Base-by-base conservation (phyloP, 2,888 invertebrate genomes). In the Brachypalpus laphriformis region DNA sequence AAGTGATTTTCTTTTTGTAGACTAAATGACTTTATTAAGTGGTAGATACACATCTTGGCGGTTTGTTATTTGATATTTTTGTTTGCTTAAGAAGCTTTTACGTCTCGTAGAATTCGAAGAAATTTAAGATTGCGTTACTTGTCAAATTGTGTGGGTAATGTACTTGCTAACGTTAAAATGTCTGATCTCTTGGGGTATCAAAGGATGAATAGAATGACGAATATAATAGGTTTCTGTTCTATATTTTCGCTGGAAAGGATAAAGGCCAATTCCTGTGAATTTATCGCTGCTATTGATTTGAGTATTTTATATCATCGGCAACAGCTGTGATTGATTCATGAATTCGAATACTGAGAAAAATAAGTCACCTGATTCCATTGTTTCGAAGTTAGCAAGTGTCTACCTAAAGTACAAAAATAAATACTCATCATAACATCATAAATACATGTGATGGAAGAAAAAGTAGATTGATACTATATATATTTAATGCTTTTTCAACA, bases 41-140 rank as follows among this genome's bases (percentile, higher is more conserved):
- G 20, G 25, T 18, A 11, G 25, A 66, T 40, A 40, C 40, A 14
- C 51, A 14, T 31, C 28, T 28, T 6, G 11, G 49, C 9, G 11
- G 25, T 31, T 31, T 49, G 70, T 61, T 49, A 77, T 56, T 78
- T 54, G 22, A 78, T 78, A 63, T 31, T 22, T 61, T 37, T 34
- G 37, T 40, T 70, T 34, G 11, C 22, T 54, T 11, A 34, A 14
- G 22, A 71, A 71, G 63, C 56, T 71, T 65, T 57, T 65, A 65
- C 37, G 40, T 25, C 31, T 56, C 9, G 7, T 11, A 25, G 54
- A 40, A 49, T 47, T 71, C 25, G 9, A 3, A 56, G 71, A 56
- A 77, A 54, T 61, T 54, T 40, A 8, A 61, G 51, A 59, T 40
- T 49, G 3, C 57, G 8, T 45, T 14, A 31, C n/a, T 20, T 42